Percentiles rank a stretch among this genome's conserved stretches.
These are phyloP conservation scores for Rhabdomys dilectus DNA, from an alignment of 2,113 vertebrate genomes.

Conservation along the genomic window DNA sequence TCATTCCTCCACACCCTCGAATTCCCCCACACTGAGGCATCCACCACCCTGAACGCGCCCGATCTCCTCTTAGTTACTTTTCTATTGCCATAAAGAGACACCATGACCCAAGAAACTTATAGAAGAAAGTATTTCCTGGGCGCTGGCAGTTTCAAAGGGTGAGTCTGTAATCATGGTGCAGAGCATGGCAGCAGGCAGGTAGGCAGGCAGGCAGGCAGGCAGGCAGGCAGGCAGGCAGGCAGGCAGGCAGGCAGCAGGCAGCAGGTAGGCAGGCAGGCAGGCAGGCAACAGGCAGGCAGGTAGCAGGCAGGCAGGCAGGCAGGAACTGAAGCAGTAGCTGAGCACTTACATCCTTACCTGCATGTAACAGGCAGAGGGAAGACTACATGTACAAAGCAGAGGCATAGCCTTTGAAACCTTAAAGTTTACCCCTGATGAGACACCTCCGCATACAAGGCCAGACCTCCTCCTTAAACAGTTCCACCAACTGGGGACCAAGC, in stretches of 20 bases:
- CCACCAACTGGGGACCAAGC: not conserved
- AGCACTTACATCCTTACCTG: not conserved
- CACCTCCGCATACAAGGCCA: not conserved
- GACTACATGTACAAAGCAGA: not conserved
- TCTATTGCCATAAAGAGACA: not conserved
- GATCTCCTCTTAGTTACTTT: not conserved
- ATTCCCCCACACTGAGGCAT: too few relatives aligned
- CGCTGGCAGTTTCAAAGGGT: not conserved
- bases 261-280: not conserved
- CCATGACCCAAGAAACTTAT: not conserved
- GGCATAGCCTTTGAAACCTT: not conserved
- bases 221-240: not conserved
- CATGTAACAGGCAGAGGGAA: not conserved
- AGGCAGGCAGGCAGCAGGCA: not conserved
- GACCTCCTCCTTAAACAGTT: not conserved
- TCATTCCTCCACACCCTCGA: too few relatives aligned
- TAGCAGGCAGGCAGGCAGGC: not conserved
- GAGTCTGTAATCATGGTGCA: not conserved
- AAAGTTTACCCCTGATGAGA: not conserved
- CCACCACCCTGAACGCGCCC: too few relatives aligned
- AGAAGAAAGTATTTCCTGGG: not conserved
- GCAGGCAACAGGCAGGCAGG: too few relatives aligned
- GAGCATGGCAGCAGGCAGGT: not conserved
- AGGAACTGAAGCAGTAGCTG: not conserved
- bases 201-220: not conserved